Conservation (phyloP, 2,113 vertebrate genomes). For the Micronycteris hirsuta region DNA sequence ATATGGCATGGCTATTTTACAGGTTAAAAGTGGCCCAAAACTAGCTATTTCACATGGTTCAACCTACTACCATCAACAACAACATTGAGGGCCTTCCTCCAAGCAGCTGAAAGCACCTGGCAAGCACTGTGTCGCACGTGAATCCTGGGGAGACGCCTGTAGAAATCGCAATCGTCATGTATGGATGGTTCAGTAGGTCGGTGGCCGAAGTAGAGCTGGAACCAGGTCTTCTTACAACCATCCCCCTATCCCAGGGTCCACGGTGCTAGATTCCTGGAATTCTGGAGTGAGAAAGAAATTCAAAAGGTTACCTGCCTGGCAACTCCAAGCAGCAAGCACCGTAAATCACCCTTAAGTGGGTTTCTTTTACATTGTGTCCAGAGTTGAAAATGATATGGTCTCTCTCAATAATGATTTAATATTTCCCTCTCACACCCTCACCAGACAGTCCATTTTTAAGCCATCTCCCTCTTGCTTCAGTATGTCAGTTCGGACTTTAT, state of each 20-base stretch:
- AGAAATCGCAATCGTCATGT: neutral
- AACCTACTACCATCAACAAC: neutral
- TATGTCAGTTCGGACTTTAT: conserved; percentile 42
- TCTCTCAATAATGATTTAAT: conserved; percentile 48
- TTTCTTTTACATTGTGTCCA: conserved; percentile 40
- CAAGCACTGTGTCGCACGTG: neutral
- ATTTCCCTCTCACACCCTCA: conserved; percentile 24
- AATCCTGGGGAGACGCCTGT: neutral
- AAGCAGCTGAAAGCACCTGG: neutral
- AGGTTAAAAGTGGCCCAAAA: neutral
- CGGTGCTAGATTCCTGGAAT: neutral
- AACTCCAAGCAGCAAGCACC: neutral
- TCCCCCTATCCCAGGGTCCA: neutral
- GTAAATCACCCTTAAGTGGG: conserved; percentile 45
- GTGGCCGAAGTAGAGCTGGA: neutral
- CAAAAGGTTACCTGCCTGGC: neutral
- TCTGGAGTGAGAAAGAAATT: conserved; percentile 22
- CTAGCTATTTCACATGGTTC: neutral
- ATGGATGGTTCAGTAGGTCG: neutral
- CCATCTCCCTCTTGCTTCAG: neutral
- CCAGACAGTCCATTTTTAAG: conserved; percentile 21
- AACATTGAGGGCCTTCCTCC: neutral
- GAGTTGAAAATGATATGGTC: conserved; percentile 48
- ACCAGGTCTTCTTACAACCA: neutral
- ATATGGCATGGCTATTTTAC: neutral